Evolutionary conservation across 2,797 vertebrate species (phyloP).

Genomic region (Myotis pilosus): DNA sequence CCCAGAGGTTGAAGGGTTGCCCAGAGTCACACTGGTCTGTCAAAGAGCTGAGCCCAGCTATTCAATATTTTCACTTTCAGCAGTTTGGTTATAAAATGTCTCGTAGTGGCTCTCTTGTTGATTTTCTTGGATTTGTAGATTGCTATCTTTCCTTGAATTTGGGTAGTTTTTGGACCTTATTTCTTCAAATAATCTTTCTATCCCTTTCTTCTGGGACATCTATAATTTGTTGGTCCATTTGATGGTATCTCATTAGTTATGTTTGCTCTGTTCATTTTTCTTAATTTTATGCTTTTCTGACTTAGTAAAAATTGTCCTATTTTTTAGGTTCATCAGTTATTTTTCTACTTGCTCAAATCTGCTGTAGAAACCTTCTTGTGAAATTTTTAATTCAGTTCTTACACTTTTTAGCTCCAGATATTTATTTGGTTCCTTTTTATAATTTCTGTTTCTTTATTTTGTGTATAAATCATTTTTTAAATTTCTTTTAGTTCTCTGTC

Average conservation of each 20-base stretch:
- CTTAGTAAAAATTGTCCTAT: neutral
- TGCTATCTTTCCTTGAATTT: neutral
- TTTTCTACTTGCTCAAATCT: neutral
- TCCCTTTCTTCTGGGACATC: neutral
- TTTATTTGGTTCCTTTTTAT: neutral
- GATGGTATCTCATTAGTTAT: neutral
- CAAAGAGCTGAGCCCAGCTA: neutral
- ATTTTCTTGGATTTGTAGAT: neutral
- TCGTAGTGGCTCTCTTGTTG: neutral
- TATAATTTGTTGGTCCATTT: neutral
- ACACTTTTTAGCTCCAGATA: neutral
- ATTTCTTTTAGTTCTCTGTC: neutral
- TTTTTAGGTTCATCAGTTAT: neutral
- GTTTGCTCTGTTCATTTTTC: neutral
- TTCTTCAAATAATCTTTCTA: neutral
- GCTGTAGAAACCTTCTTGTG: neutral
- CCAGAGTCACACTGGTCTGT: neutral
- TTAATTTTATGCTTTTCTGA: neutral
- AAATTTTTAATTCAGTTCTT: neutral
- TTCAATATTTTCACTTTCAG: neutral
- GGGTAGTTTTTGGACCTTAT: neutral
- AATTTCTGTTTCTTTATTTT: neutral
- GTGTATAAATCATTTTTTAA: neutral
- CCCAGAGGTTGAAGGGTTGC: neutral
- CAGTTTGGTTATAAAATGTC: neutral